Evolutionary conservation across 2,113 vertebrate species (phyloP).

Genomic region (Malurus elegans): DNA sequence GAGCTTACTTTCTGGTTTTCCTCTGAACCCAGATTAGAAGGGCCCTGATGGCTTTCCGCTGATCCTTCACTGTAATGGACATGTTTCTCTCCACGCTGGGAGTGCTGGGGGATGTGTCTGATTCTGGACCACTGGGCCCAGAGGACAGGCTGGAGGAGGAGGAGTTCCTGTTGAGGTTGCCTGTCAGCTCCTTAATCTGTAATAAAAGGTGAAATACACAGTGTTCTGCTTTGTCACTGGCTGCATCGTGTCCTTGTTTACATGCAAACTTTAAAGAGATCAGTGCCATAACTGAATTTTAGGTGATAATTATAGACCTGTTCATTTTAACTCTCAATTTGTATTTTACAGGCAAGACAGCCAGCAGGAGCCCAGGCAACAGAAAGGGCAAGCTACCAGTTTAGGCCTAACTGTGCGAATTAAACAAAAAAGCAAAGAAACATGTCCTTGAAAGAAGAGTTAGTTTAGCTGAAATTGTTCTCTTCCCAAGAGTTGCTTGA

Average conservation of each 20-base stretch:
- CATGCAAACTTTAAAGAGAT: neutral
- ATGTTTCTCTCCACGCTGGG: slow-evolving; percentile 76
- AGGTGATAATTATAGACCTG: neutral
- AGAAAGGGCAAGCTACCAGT: neutral
- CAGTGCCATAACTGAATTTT: neutral
- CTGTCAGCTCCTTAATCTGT: slow-evolving; percentile 96
- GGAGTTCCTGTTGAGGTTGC: slow-evolving; percentile 90
- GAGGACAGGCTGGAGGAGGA: slow-evolving; percentile 90
- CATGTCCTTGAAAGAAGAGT: neutral
- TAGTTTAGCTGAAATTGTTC: neutral
- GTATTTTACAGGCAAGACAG: neutral
- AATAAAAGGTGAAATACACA: slow-evolving; percentile 31
- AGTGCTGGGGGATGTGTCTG: slow-evolving; percentile 84
- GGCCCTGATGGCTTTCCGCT: slow-evolving; percentile 88
- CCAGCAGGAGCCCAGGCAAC: neutral
- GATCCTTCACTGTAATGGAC: slow-evolving; percentile 77
- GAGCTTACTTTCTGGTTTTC: slow-evolving; percentile 88
- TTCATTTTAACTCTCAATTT: neutral
- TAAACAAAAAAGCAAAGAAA: neutral
- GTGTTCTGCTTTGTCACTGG: neutral
- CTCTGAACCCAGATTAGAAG: slow-evolving; percentile 94
- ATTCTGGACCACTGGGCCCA: slow-evolving; percentile 87
- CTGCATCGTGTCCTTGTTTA: neutral
- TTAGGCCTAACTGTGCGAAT: neutral
- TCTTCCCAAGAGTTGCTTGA: neutral